Percentiles rank a stretch among this genome's conserved stretches.
Conservation (phyloP, 2,888 invertebrate genomes). For the Cephus rjabovi region DNA sequence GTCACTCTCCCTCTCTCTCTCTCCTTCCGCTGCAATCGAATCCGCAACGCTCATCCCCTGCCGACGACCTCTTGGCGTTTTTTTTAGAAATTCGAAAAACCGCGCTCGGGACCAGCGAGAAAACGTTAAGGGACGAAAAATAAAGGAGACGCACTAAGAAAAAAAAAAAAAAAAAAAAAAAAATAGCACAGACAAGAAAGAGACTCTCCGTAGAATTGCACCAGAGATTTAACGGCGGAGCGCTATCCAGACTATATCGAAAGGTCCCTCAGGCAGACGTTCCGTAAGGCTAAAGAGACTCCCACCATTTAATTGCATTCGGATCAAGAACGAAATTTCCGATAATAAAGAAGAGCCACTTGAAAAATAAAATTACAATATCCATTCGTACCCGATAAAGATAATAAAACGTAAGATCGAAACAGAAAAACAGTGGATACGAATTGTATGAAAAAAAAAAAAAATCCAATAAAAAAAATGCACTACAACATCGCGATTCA, state of each 20-base stretch:
- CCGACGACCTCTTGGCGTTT: not conserved
- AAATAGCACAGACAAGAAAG: not conserved
- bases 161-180: not conserved
- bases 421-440: no score
- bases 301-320: not conserved
- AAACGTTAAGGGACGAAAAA: not conserved
- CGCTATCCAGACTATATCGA: not conserved
- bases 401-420: no score
- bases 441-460: no score
- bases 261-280: no score
- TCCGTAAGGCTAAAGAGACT: no score
- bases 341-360: not conserved
- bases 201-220: not conserved
- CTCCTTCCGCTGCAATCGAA: not conserved
- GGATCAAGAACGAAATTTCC: not conserved
- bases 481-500: not conserved
- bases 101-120: not conserved
- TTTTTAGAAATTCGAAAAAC: not conserved
- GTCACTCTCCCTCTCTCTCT: not conserved
- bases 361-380: no score
- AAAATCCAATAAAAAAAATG: not conserved
- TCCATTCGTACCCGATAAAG: no score
- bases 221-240: not conserved
- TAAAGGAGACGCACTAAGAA: not conserved
- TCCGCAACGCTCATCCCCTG: not conserved